Base-by-base conservation (phyloP, 2,888 invertebrate species). In the Ichneumoninae sp. region DNA sequence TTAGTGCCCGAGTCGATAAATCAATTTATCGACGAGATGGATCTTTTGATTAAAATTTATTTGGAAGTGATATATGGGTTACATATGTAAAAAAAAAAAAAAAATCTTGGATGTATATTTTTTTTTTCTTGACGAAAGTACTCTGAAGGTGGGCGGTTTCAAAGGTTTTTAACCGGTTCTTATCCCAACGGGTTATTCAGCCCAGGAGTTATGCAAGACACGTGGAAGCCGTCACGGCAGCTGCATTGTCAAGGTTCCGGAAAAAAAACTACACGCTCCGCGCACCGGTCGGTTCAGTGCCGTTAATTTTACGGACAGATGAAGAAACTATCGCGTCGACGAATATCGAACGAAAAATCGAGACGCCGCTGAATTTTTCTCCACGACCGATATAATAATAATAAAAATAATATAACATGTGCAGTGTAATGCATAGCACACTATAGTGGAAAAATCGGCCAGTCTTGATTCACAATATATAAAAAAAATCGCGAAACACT, bases 271-370 rank as follows among this genome's bases (percentile, higher is more conserved):
- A 86, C 87, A 88, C 87, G 87, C 81, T 86, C 68, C 83, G 86
- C 83, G 84, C 85, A 82, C 83, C 83, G 87, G 78, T 87, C 84
- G 83, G 86, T 76, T 86, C 86, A 81, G 87, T 82, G 86, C 88
- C 88, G 87, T 88, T 88, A 88, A 88, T 86, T 87, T 88, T 86
- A 83, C 86, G 79, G 82, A 65, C 74, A 16, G 77, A 87, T 68
- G 86, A 86, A 83, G 85, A 87, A 85, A 86, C 80, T 47, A 57
- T 26, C 70, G n/a, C 71, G 50, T 22, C 50, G 76, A 76, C 52
- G 62, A 74, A 65, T 10, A 30, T 72, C 66, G 40, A 30, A 44
- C 44, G 22, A 44, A n/a, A 44, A 65, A 30, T 47, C 33, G 26
- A 69, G 19, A 26, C 13, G 57, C 57, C 13, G 10, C 7, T 57